Conservation (phyloP, 2,888 invertebrate genomes). For the Schizaphis graminum region DNA sequence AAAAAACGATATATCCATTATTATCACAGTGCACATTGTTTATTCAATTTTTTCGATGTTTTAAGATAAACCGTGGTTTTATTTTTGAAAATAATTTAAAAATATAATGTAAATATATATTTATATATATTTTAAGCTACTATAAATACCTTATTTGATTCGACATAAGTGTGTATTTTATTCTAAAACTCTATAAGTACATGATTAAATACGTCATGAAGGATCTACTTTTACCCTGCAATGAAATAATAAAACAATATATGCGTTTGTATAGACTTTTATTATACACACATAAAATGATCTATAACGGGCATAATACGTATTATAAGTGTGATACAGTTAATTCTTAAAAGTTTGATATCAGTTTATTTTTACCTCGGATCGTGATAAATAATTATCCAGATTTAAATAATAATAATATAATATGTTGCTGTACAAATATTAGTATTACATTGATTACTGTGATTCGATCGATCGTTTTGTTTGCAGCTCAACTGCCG, state of each 20-base stretch:
- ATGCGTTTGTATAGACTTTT: neutral
- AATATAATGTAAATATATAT: neutral
- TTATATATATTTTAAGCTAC: neutral
- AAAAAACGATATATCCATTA: neutral
- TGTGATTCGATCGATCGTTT: neutral
- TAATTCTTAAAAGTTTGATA: no score
- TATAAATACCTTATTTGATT: neutral
- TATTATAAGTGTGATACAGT: neutral
- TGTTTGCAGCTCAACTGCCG: constrained; percentile 80
- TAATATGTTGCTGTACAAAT: neutral
- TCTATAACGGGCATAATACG: neutral
- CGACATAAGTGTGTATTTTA: neutral
- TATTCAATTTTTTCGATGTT: neutral
- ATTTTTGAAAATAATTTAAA: neutral
- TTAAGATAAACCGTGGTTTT: neutral
- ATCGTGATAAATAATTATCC: neutral
- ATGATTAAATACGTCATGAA: neutral
- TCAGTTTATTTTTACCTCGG: neutral
- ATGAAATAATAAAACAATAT: neutral
- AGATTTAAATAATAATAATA: neutral
- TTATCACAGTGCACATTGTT: neutral
- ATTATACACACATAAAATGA: neutral
- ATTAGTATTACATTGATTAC: neutral
- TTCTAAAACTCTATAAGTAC: neutral
- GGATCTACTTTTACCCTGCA: neutral